Conservation (phyloP, 1,140 invertebrate genomes). For the Rhopalosiphum padi region DNA sequence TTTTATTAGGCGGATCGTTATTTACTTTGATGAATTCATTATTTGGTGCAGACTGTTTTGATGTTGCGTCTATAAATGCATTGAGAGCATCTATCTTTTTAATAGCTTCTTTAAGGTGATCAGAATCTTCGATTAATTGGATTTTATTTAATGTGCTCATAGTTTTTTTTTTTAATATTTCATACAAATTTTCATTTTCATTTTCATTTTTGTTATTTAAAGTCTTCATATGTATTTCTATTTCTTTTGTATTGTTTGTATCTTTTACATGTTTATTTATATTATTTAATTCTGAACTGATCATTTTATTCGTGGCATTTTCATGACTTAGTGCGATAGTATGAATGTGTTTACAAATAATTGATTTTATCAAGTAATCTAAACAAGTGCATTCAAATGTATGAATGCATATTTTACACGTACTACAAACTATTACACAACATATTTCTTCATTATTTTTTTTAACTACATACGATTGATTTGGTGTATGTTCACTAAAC, state of each 20-base stretch:
- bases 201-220: background rate
- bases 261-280: background rate
- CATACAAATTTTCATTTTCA: background rate
- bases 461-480: background rate
- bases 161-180: background rate
- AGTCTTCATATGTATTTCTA: background rate
- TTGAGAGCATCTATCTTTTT: conserved; percentile 28
- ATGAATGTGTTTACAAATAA: conserved; percentile 13
- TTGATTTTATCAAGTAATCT: background rate
- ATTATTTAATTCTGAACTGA: background rate
- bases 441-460: background rate
- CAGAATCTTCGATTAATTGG: background rate
- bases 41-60: background rate
- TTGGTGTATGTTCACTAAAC: background rate
- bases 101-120: conserved; percentile 9
- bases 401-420: conserved; percentile 7
- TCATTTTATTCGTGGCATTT: background rate
- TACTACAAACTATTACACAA: conserved; percentile 7
- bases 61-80: background rate
- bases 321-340: background rate
- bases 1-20: too few relatives aligned
- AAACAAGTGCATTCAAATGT: background rate
- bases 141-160: background rate
- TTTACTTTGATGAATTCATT: background rate
- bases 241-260: background rate